Percentiles rank a stretch among this genome's conserved stretches.
Conservation (phyloP, 1,140 invertebrate genomes). For the Drosophila setifemur region DNA sequence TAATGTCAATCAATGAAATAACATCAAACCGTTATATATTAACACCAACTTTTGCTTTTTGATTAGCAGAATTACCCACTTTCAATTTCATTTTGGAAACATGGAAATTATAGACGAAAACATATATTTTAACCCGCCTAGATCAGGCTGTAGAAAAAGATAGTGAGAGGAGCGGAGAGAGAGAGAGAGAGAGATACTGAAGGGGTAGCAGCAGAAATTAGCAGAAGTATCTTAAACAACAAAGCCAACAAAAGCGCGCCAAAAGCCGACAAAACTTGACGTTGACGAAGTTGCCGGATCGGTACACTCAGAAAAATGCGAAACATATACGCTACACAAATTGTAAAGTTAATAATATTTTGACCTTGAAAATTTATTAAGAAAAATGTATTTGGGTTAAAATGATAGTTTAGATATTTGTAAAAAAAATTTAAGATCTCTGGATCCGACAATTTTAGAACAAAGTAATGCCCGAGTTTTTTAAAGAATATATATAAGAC, state of each 20-base stretch:
- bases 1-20: conserved; percentile 42
- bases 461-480: no score
- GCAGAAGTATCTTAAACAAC: conserved; percentile 56
- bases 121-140: conserved; percentile 5
- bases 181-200: background rate
- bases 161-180: background rate
- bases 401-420: no score
- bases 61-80: conserved; percentile 53
- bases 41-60: conserved; percentile 53
- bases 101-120: background rate
- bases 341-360: no score
- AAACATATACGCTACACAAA: no score
- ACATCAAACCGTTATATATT: conserved; percentile 39
- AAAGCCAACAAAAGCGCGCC: conserved; percentile 47
- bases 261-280: background rate
- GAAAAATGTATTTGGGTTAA: no score
- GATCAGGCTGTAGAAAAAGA: background rate
- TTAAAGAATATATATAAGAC: no score
- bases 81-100: conserved; percentile 51
- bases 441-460: no score
- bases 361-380: no score
- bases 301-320: background rate
- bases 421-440: no score
- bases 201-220: conserved; percentile 37
- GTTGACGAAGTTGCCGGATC: background rate